Percentiles rank a stretch among this genome's conserved stretches.
Evolutionary conservation across 2,888 invertebrate species (phyloP).

Genomic region (Acanthosepion pharaonis): DNA sequence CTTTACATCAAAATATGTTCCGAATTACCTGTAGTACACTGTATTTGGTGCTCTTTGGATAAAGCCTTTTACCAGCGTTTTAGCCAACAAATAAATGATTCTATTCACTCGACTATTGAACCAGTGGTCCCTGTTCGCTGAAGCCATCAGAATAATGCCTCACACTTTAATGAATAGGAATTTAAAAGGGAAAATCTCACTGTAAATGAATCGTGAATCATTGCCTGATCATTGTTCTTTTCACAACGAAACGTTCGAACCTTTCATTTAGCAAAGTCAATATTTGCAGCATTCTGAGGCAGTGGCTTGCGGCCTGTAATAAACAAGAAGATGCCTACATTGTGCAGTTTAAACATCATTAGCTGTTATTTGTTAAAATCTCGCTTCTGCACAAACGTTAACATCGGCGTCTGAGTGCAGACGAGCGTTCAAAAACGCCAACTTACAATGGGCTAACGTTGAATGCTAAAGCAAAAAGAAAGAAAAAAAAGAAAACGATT

Average conservation of each 20-base stretch:
- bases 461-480: not conserved
- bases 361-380: constrained; percentile 2
- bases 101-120: not conserved
- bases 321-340: not conserved
- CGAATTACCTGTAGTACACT: too few relatives aligned
- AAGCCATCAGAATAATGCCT: not conserved
- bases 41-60: too few relatives aligned
- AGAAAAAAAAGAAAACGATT: not conserved
- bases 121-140: not conserved
- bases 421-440: not conserved
- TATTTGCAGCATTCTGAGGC: not conserved
- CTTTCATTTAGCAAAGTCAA: constrained; percentile 9
- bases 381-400: not conserved
- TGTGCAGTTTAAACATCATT: constrained; percentile 15
- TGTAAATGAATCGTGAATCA: not conserved
- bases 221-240: not conserved
- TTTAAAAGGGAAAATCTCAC: not conserved
- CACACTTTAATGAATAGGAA: not conserved
- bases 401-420: not conserved
- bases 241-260: not conserved
- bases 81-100: too few relatives aligned
- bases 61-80: too few relatives aligned
- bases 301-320: not conserved
- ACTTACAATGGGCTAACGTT: not conserved
- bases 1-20: too few relatives aligned